Evolutionary conservation across 2,113 vertebrate genomes (phyloP).

Genomic region (Hemichromis elongatus): DNA sequence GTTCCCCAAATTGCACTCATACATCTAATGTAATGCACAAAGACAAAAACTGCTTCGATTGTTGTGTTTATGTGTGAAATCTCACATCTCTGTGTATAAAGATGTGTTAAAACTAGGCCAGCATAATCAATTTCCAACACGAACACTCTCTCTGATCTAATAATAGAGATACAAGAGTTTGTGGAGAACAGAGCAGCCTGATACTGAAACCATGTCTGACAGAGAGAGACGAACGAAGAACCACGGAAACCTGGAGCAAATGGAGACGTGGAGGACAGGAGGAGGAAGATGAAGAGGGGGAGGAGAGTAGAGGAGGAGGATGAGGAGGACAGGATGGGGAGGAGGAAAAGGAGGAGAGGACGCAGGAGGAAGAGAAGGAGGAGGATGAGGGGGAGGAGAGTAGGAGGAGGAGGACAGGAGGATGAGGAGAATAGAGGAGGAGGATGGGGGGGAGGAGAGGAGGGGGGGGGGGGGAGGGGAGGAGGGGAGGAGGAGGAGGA

Average conservation of each 20-base stretch:
- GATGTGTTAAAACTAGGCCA: constrained; percentile 41
- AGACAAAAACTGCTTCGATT: background rate
- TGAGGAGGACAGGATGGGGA: no score
- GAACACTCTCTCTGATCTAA: constrained; percentile 22
- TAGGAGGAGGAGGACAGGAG: no score
- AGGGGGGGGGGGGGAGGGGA: no score
- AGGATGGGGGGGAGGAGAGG: no score
- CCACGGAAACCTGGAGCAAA: background rate
- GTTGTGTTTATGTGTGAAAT: background rate
- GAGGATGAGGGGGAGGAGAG: no score
- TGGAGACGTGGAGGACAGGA: accelerated
- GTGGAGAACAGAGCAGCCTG: background rate
- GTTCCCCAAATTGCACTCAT: background rate
- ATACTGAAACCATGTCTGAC: background rate
- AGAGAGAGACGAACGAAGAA: background rate
- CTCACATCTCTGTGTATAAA: background rate
- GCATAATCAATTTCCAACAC: constrained; percentile 35
- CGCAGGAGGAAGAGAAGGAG: no score
- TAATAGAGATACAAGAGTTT: constrained; percentile 31
- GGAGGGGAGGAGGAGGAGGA: no score
- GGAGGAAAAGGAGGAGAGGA: no score
- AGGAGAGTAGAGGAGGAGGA: no score
- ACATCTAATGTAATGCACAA: background rate
- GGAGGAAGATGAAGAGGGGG: no score
- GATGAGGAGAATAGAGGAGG: no score